Conservation (phyloP, 2,113 vertebrate genomes). For the Tringa solitaria region DNA sequence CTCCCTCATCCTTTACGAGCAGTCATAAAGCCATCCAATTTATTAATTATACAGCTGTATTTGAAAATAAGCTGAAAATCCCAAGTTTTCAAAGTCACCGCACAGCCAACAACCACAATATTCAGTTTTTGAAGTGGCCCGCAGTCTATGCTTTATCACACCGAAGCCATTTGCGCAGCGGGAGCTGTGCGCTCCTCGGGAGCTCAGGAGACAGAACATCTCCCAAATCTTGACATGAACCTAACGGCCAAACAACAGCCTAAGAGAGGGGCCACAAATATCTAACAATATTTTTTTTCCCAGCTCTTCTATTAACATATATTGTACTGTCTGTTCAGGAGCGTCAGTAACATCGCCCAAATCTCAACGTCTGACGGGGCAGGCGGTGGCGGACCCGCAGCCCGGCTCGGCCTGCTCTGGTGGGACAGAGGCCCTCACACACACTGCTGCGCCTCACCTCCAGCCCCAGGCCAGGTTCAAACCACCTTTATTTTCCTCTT, state of each 20-base stretch:
- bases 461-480: background rate
- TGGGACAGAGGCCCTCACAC: rapidly evolving
- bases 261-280: background rate
- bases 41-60: background rate
- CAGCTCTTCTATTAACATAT: background rate
- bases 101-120: background rate
- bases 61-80: background rate
- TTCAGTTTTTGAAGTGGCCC: background rate
- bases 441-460: too few species aligned
- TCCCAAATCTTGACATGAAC: background rate
- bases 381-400: background rate
- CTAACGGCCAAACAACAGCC: rapidly evolving
- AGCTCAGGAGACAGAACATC: background rate
- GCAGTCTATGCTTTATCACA: background rate
- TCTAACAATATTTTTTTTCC: rapidly evolving
- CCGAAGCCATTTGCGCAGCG: background rate
- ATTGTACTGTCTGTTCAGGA: background rate
- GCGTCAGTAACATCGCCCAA: background rate
- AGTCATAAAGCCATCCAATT: background rate
- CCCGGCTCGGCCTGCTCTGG: rapidly evolving
- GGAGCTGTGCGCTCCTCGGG: rapidly evolving
- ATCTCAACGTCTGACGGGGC: background rate
- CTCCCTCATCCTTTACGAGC: background rate
- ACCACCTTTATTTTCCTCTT: background rate
- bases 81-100: background rate